Evolutionary conservation across 1,140 invertebrate species (phyloP).

Genomic region (Neodiprion pinetum): DNA sequence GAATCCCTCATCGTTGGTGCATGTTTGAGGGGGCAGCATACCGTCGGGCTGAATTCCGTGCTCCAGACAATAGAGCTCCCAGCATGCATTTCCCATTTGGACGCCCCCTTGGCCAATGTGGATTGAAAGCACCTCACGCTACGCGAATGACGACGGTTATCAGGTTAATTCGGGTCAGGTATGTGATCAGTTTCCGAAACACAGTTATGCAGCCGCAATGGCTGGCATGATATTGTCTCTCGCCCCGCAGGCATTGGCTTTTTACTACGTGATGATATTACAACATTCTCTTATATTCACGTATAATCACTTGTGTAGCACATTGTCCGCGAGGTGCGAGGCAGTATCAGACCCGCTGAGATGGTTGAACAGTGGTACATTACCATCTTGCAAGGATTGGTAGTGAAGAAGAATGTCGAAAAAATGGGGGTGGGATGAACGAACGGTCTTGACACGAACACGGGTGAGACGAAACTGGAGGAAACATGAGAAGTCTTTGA

Average conservation of each 20-base stretch:
- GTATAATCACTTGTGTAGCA: too few species aligned
- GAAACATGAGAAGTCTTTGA: background rate
- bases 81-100: slow-evolving; percentile 75
- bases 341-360: too few species aligned
- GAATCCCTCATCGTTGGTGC: slow-evolving; percentile 63
- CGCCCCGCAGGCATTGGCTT: too few species aligned
- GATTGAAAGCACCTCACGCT: slow-evolving; percentile 62
- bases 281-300: too few species aligned
- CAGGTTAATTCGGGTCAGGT: slow-evolving; percentile 4
- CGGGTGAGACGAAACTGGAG: background rate
- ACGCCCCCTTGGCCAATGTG: slow-evolving; percentile 79
- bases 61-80: slow-evolving; percentile 77
- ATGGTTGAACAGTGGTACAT: background rate
- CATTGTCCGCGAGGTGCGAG: too few species aligned
- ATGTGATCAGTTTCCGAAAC: background rate
- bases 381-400: background rate
- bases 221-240: too few species aligned
- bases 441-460: background rate
- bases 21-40: slow-evolving; percentile 49
- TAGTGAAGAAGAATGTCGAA: too few species aligned
- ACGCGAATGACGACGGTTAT: slow-evolving; percentile 1
- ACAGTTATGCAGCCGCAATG: too few species aligned
- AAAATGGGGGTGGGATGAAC: too few species aligned
- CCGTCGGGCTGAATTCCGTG: slow-evolving; percentile 75
- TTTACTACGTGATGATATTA: too few species aligned